phyloP scores from a whole-genome alignment of 2,113 vertebrate genomes.

The Carassius carassius region DNA sequence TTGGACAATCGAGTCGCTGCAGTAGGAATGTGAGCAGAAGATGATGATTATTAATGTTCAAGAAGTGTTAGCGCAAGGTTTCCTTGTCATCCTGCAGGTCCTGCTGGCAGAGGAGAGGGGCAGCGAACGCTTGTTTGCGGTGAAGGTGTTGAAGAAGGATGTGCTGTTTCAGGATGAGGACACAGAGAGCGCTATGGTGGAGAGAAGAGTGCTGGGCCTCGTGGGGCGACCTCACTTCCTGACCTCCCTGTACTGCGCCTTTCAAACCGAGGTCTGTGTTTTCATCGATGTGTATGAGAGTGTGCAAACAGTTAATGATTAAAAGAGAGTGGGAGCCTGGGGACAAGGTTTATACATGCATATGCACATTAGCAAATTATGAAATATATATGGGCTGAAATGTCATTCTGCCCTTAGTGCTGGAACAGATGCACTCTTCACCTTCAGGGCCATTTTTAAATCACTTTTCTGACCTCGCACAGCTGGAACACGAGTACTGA shows the following conservation, averaged over 20 bases:
- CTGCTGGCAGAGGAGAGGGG: conserved; percentile 86
- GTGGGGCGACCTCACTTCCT: conserved; percentile 85
- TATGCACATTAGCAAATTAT: conserved; percentile 20
- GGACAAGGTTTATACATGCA: background rate
- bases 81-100: conserved; percentile 71
- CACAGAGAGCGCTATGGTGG: conserved; percentile 91
- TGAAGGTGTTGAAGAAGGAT: conserved; percentile 92
- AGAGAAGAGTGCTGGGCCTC: conserved; percentile 86
- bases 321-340: background rate
- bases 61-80: conserved; percentile 2
- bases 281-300: background rate
- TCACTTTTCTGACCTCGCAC: background rate
- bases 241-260: conserved; percentile 86
- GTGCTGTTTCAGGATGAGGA: conserved; percentile 92
- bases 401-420: conserved; percentile 1
- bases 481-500: background rate
- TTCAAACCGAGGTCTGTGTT: conserved; percentile 84
- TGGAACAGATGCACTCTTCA: conserved; percentile 28
- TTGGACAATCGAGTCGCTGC: background rate
- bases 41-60: conserved; percentile 28
- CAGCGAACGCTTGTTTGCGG: conserved; percentile 84
- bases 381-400: conserved; percentile 24
- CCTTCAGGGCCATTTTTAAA: conserved; percentile 4
- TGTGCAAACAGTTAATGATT: conserved; percentile 10
- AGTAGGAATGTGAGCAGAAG: background rate